Evolutionary conservation across 2,888 invertebrate species (phyloP), one percentile per base, ranked within the genome.

Genomic region (Incurvaria masculella): DNA sequence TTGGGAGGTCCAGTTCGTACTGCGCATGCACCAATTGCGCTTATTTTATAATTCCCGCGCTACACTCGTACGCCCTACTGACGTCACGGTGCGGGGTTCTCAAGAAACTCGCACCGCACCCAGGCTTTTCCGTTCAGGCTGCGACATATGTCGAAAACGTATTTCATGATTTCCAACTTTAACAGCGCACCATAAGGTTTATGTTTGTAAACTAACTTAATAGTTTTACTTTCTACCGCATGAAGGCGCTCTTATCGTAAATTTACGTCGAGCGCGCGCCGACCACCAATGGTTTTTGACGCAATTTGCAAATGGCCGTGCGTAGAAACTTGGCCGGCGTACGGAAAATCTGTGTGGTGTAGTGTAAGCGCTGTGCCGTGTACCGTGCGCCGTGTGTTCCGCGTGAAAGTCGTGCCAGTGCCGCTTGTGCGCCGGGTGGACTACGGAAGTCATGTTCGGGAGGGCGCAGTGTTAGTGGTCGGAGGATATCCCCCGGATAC

Each of bases 271-370:
- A 64, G 65, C 68, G 72, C 72, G 69, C 68, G 68, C 63, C 64
- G 63, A 60, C 60, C 57, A 65, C 79, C 79, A 79, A 79, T 79
- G 64, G 67, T 69, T 67, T 79, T 79, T 78, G 78, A 76, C 76
- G 78, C 78, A 79, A 79, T 79, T 79, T 79, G 79, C 79, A 79
- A 79, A 79, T 79, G 79, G 79, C 78, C 76, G 79, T 74, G 72
- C 72, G 72, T 70, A 74, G 75, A 72, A 73, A 70, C 57, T 72
- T 69, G 66, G 70, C 72, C 68, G 66, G 74, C 67, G 53, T 53
- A 55, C 55, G 71, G 70, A 74, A n/a, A n/a, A 69, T 73, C 69
- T 33, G 33, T 33, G 33, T n/a, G 33, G 8, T 33, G 33, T 33
- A 33, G 33, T 14, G 14, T 33, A 33, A 33, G 14, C 33, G 33